phyloP scores from a whole-genome alignment of 2,888 invertebrate species.

The Vandiemenella viatica region DNA sequence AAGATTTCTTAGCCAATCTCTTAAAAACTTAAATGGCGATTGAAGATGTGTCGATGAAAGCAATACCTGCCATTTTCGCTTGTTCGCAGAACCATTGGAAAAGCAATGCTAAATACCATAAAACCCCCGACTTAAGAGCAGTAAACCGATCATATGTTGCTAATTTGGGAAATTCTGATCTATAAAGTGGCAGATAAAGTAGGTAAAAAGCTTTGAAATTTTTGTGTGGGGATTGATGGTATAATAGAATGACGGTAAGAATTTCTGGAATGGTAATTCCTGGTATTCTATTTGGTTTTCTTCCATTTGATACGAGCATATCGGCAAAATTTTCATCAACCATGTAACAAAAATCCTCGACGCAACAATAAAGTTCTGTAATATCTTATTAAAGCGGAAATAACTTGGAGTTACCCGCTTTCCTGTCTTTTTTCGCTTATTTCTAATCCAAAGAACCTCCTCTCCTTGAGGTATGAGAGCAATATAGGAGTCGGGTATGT shows the following conservation, averaged over 20 bases:
- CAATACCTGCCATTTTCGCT: background rate
- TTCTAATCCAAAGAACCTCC: no score
- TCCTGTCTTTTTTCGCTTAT: no score
- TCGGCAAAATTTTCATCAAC: background rate
- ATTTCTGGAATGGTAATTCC: background rate
- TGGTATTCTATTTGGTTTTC: background rate
- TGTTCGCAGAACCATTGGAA: background rate
- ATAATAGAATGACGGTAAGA: background rate
- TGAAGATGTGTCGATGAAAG: background rate
- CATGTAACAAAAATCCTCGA: background rate
- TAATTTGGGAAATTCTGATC: background rate
- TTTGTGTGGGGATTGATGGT: background rate
- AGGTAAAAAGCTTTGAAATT: background rate
- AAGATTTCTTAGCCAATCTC: no score
- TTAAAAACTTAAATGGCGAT: background rate
- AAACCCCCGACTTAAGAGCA: background rate
- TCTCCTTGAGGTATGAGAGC: no score
- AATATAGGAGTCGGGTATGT: no score
- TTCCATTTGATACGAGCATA: background rate
- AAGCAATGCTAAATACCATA: background rate
- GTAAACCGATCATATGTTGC: background rate
- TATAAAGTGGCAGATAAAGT: background rate
- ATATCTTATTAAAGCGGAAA: background rate
- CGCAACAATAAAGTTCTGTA: background rate
- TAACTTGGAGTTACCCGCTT: background rate